These are phyloP conservation scores for Euwallacea similis DNA, from an alignment of 1,140 invertebrate genomes.

Conservation along the genomic window DNA sequence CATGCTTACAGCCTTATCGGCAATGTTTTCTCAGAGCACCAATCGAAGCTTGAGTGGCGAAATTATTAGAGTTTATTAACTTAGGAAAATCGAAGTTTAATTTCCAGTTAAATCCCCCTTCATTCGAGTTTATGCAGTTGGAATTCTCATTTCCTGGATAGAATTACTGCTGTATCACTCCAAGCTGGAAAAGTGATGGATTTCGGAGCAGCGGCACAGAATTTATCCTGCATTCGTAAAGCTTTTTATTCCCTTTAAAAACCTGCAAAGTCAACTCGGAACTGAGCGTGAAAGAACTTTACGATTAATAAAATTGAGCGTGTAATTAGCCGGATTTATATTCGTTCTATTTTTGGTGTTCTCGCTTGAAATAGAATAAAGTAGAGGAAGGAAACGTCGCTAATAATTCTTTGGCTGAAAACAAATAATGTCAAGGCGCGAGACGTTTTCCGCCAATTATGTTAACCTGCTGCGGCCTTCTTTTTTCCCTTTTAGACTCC, in stretches of 20 bases:
- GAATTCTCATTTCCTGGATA: conserved; percentile 2
- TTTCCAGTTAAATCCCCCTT: neutral
- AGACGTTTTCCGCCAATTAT: conserved; percentile 11
- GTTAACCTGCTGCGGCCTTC: neutral
- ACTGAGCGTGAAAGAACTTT: too few relatives aligned
- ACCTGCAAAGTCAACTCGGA: too few relatives aligned
- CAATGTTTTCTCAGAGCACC: too few relatives aligned
- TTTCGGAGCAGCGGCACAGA: too few relatives aligned
- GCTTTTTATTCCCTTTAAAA: too few relatives aligned
- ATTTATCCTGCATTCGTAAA: too few relatives aligned
- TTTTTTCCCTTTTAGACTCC: neutral
- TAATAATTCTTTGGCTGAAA: conserved; percentile 2
- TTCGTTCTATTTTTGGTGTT: neutral
- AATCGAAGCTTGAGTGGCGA: too few relatives aligned
- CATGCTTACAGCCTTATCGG: too few relatives aligned
- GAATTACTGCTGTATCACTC: neutral
- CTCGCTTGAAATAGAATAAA: neutral
- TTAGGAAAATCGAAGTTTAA: neutral
- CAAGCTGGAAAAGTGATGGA: too few relatives aligned
- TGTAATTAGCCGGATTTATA: conserved; percentile 7
- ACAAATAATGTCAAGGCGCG: conserved; percentile 15
- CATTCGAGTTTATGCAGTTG: neutral
- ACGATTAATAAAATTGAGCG: too few relatives aligned
- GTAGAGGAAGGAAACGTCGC: neutral
- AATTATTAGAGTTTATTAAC: too few relatives aligned